These are phyloP conservation scores for Actias luna DNA, from an alignment of 2,888 invertebrate genomes.

Conservation along the genomic window DNA sequence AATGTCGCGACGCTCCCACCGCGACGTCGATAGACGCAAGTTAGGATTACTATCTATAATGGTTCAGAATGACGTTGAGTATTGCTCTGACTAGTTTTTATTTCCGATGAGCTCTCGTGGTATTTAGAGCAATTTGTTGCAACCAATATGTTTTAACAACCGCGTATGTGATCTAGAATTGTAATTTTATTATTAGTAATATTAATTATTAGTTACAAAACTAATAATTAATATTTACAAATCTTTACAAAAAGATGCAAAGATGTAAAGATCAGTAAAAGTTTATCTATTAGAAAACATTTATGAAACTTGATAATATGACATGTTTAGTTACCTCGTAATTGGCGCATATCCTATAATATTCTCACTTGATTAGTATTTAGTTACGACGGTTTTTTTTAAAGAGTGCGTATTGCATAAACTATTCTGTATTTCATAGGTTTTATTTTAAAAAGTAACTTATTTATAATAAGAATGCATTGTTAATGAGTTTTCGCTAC, in stretches of 20 bases:
- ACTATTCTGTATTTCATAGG: too few species aligned
- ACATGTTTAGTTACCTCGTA: too few species aligned
- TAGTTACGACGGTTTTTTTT: too few species aligned
- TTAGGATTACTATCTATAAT: constrained; percentile 13
- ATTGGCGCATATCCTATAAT: too few species aligned
- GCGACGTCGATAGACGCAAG: background rate
- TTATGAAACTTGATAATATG: background rate
- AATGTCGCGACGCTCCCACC: constrained; percentile 15
- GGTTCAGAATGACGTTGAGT: background rate
- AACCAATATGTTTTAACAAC: background rate
- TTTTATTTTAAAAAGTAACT: too few species aligned
- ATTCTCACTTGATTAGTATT: too few species aligned
- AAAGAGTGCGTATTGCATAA: too few species aligned
- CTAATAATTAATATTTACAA: too few species aligned
- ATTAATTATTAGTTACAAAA: background rate
- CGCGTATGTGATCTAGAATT: background rate
- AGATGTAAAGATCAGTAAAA: background rate
- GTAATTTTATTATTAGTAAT: background rate
- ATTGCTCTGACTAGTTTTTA: background rate
- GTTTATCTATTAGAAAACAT: background rate
- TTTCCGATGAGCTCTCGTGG: background rate
- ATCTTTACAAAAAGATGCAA: too few species aligned
- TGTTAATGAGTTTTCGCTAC: too few species aligned
- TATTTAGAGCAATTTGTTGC: constrained; percentile 1
- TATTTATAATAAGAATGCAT: too few species aligned